A percentile compares a stretch with the other conserved stretches of the same genome.
Conservation (phyloP, 37 sponge, comb jelly and placozoan genomes). For the Theonella swinhoei region DNA sequence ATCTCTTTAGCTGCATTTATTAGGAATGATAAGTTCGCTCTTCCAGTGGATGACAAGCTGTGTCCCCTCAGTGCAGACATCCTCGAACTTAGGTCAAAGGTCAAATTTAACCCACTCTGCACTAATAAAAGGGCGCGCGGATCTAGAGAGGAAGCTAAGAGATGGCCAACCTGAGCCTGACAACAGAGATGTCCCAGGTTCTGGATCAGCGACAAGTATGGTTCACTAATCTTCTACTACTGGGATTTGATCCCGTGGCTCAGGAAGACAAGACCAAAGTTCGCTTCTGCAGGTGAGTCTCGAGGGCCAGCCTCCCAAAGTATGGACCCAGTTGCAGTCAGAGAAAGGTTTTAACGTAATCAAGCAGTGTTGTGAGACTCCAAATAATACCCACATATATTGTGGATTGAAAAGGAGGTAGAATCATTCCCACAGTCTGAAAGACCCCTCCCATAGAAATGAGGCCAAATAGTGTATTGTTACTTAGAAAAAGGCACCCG, state of each 20-base stretch:
- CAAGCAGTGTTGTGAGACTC: too few species aligned
- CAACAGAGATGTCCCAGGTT: slow-evolving; percentile 14
- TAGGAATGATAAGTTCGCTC: too few species aligned
- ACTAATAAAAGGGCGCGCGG: background rate
- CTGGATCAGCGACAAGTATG: slow-evolving; percentile 55
- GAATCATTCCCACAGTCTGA: too few species aligned
- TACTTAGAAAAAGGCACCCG: too few species aligned
- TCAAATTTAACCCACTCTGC: slow-evolving; percentile 10
- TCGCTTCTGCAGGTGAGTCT: slow-evolving; percentile 41
- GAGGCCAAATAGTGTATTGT: too few species aligned
- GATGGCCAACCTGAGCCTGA: slow-evolving; percentile 11
- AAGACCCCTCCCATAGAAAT: too few species aligned
- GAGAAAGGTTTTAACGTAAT: too few species aligned
- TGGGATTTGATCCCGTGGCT: slow-evolving; percentile 69
- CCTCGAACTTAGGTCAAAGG: background rate
- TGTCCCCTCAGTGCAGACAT: background rate
- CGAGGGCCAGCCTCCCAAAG: too few species aligned
- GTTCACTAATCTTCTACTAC: slow-evolving; percentile 75
- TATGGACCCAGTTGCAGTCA: too few species aligned
- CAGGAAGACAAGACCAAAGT: slow-evolving; percentile 66
- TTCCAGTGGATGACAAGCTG: too few species aligned
- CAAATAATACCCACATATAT: too few species aligned
- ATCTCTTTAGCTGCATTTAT: background rate
- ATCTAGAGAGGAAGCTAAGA: background rate
- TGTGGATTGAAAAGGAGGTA: too few species aligned